phyloP scores from a whole-genome alignment of 2,888 invertebrate species.

The Mesodorylaimus sp. region DNA sequence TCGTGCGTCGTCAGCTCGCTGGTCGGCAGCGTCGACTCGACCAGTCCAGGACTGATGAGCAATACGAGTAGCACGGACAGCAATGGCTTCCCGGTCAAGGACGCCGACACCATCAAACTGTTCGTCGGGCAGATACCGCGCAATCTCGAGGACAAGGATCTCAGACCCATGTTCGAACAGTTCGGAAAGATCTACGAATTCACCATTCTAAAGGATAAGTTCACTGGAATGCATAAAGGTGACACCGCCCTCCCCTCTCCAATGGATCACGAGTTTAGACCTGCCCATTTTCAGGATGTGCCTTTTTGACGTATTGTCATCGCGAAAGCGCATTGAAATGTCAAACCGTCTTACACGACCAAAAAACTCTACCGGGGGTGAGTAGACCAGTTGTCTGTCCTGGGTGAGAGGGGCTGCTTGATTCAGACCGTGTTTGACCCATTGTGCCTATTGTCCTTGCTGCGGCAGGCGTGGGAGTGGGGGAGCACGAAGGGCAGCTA shows the following conservation, averaged over 20 bases:
- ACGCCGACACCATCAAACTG: conserved; percentile 50
- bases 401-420: too few relatives aligned
- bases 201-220: conserved; percentile 77
- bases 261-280: not conserved
- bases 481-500: too few relatives aligned
- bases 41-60: conserved; percentile 2
- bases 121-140: conserved; percentile 83
- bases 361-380: conserved; percentile 94
- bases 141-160: conserved; percentile 64
- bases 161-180: conserved; percentile 73
- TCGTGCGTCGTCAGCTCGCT: too few relatives aligned
- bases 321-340: conserved; percentile 84
- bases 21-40: not conserved
- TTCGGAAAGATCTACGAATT: conserved; percentile 84
- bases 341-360: conserved; percentile 84
- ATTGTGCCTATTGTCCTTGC: too few relatives aligned
- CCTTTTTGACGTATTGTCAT: conserved; percentile 91
- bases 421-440: too few relatives aligned
- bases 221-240: conserved; percentile 90
- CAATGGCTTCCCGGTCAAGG: conserved; percentile 35
- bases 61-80: conserved; percentile 18
- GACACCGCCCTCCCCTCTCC: conserved; percentile 10
- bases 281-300: conserved; percentile 66
- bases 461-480: too few relatives aligned
- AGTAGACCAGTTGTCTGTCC: too few relatives aligned